Base-by-base conservation (phyloP, 2,888 invertebrate genomes). In the Tridacna crocea region DNA sequence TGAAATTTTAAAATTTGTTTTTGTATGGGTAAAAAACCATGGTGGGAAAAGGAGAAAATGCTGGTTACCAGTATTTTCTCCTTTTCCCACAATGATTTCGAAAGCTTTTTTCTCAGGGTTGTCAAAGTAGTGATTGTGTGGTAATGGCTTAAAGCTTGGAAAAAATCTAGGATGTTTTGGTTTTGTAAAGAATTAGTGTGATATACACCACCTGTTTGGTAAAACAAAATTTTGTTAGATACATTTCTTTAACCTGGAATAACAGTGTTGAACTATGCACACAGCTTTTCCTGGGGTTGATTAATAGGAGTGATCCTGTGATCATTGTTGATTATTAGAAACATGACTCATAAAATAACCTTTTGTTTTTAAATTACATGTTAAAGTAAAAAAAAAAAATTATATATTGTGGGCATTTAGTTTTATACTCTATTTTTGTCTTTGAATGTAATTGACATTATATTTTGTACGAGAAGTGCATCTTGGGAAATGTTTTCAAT, bases 11-110 rank as follows among this genome's bases (percentile, higher is more conserved):
- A 36, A 36, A 36, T 36, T 36, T 36, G 13, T 19, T 63, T 63
- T 24, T 8, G n/a, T 2, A n/a, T 4, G 63, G n/a, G 17, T 15
- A 63, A 10, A 63, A 63, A 63, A 24, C n/a, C 63, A 22, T 22
- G 3, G 13, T 3, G n/a, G 63, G 22, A 63, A 24, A 63, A 63
- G 63, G 63, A 63, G 55, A 55, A 55, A 55, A 55, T 55, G 55
- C 17, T 19, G n/a, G 17, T 55, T 55, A 55, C n/a, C 55, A 63
- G 63, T 19, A 63, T 22, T 24, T 19, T 63, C 15, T 63, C 24
- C 63, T 63, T 63, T 63, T 63, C n/a, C n/a, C 24, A 24, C 22
- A 63, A 63, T 22, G 63, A 4, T 63, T 63, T 63, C 24, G 4
- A 19, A 22, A 24, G 17, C 63, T 10, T n/a, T 63, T 22, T 24